A percentile compares a stretch with the other conserved stretches of the same genome.
These are phyloP conservation scores for Leptura quadrifasciata DNA, from an alignment of 2,888 invertebrate species.

Conservation along the genomic window DNA sequence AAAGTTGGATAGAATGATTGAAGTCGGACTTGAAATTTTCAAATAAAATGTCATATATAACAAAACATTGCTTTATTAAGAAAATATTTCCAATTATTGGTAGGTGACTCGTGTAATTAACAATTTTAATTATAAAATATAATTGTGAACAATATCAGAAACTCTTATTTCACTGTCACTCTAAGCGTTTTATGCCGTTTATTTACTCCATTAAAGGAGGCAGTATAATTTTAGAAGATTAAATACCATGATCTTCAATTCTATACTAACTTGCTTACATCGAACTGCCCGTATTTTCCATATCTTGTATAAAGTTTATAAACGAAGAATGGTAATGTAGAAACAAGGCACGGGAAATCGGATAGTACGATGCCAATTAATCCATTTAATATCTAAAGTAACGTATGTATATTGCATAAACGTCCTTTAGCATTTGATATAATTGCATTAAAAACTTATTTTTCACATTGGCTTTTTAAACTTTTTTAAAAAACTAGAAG, in stretches of 20 bases:
- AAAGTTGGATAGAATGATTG: no score
- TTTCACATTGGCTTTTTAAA: neutral
- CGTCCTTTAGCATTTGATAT: neutral
- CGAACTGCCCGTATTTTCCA: neutral
- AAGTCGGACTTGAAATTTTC: no score
- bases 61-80: no score
- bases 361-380: neutral
- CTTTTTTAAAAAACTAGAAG: neutral
- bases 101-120: no score
- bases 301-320: neutral
- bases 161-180: neutral
- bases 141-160: neutral
- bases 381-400: neutral
- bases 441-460: neutral
- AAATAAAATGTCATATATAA: no score
- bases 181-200: neutral
- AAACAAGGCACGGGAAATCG: neutral
- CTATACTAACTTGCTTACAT: neutral
- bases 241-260: neutral
- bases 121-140: no score
- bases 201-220: neutral
- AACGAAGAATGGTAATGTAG: neutral
- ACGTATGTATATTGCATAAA: neutral
- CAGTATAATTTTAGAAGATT: neutral
- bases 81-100: no score